Percentiles rank a stretch among this genome's conserved stretches.
phyloP scores from a whole-genome alignment of 2,113 vertebrate genomes.

The Microtus oregoni region DNA sequence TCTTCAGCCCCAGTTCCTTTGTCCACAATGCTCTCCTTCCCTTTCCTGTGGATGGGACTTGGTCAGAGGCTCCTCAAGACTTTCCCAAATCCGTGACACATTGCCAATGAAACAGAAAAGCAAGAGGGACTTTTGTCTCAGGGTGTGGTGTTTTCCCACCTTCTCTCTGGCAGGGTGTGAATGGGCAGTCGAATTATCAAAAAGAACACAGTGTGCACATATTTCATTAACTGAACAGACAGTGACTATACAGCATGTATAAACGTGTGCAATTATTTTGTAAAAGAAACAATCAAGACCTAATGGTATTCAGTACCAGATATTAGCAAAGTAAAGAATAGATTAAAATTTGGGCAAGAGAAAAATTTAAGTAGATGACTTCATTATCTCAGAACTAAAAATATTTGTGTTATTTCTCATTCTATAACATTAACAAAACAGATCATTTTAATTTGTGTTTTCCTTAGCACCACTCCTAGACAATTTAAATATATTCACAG shows the following conservation, averaged over 20 bases:
- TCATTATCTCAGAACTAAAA: neutral
- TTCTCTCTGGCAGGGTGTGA: neutral
- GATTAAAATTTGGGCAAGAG: conserved; percentile 40
- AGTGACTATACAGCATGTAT: neutral
- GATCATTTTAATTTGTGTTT: conserved; percentile 39
- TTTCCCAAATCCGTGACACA: neutral
- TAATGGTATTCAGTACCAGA: neutral
- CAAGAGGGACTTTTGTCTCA: neutral
- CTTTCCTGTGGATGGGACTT: neutral
- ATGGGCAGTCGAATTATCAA: conserved; percentile 25
- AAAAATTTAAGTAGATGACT: conserved; percentile 5
- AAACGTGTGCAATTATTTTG: conserved; percentile 7
- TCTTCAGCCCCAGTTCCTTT: neutral
- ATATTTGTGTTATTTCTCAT: conserved; percentile 28
- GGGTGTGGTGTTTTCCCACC: neutral
- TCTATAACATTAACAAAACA: neutral
- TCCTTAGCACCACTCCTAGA: neutral
- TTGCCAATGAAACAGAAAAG: neutral
- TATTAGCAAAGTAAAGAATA: neutral
- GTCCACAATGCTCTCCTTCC: neutral
- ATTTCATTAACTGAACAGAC: neutral
- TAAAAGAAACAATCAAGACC: neutral
- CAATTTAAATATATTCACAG: neutral
- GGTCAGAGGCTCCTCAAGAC: neutral
- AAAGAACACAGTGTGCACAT: neutral